These are phyloP conservation scores for Myopa testacea DNA, from an alignment of 2,888 invertebrate species.

Conservation along the genomic window DNA sequence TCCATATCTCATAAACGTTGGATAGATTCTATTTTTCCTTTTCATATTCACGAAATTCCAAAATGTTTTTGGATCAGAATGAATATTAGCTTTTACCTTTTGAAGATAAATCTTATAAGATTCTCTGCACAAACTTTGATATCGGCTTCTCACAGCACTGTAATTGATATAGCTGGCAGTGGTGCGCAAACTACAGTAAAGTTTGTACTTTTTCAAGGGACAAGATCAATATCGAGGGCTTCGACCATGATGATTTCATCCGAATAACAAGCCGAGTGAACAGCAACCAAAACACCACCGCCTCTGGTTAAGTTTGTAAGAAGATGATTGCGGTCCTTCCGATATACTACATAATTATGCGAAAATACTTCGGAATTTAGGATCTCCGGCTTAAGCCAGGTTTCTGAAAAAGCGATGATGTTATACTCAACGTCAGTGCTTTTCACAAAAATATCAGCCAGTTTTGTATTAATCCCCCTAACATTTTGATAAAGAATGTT, in stretches of 20 bases:
- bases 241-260: background rate
- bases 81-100: background rate
- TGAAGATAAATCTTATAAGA: background rate
- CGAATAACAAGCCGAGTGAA: background rate
- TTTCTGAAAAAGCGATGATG: background rate
- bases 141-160: no score
- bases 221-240: background rate
- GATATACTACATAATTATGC: background rate
- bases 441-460: background rate
- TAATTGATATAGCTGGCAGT: no score
- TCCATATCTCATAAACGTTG: background rate
- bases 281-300: slow-evolving; percentile 9
- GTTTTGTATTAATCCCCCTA: background rate
- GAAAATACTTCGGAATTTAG: slow-evolving; percentile 2
- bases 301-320: background rate
- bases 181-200: no score
- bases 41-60: slow-evolving; percentile 19
- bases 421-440: background rate
- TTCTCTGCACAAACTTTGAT: background rate
- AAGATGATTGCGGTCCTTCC: background rate
- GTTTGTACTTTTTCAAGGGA: background rate
- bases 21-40: background rate
- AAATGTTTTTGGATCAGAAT: slow-evolving; percentile 2
- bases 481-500: slow-evolving; percentile 10
- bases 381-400: background rate